These are phyloP conservation scores for Sinocyclocheilus rhinocerous DNA, from an alignment of 2,113 vertebrate species.

Conservation along the genomic window DNA sequence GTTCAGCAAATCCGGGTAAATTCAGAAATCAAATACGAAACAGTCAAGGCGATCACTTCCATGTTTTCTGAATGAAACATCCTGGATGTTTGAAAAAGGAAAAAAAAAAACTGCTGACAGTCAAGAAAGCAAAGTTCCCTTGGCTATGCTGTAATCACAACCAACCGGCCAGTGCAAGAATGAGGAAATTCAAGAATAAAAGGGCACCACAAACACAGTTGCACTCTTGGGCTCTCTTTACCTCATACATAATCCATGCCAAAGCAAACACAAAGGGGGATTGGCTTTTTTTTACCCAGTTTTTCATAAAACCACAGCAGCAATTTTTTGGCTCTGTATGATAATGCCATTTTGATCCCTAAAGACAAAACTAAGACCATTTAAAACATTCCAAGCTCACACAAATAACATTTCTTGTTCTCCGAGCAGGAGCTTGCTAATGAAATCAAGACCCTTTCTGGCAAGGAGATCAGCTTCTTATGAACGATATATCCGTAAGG, in stretches of 20 bases:
- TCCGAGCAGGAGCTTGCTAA: slow-evolving; percentile 38
- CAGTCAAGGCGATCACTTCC: slow-evolving; percentile 54
- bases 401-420: slow-evolving; percentile 52
- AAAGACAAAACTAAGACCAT: slow-evolving; percentile 56
- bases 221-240: slow-evolving; percentile 43
- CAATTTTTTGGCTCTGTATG: slow-evolving; percentile 59
- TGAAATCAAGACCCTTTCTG: slow-evolving; percentile 41
- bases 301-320: slow-evolving; percentile 67
- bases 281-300: slow-evolving; percentile 24
- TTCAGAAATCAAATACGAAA: slow-evolving; percentile 64
- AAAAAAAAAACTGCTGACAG: slow-evolving; percentile 68
- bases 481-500: slow-evolving; percentile 16
- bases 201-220: slow-evolving; percentile 52
- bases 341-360: slow-evolving; percentile 53
- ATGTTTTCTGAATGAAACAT: slow-evolving; percentile 80
- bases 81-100: slow-evolving; percentile 65
- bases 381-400: slow-evolving; percentile 55
- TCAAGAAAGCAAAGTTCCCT: slow-evolving; percentile 65
- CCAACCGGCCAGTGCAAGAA: slow-evolving; percentile 59
- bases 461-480: slow-evolving; percentile 16
- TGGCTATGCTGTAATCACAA: slow-evolving; percentile 63
- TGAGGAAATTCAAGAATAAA: slow-evolving; percentile 53
- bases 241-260: slow-evolving; percentile 47
- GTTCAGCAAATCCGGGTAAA: neutral
- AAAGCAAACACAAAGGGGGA: slow-evolving; percentile 48